Evolutionary conservation across 2,113 vertebrate species (phyloP), one percentile per base, ranked within the genome.

Genomic region (Cisticola juncidis): DNA sequence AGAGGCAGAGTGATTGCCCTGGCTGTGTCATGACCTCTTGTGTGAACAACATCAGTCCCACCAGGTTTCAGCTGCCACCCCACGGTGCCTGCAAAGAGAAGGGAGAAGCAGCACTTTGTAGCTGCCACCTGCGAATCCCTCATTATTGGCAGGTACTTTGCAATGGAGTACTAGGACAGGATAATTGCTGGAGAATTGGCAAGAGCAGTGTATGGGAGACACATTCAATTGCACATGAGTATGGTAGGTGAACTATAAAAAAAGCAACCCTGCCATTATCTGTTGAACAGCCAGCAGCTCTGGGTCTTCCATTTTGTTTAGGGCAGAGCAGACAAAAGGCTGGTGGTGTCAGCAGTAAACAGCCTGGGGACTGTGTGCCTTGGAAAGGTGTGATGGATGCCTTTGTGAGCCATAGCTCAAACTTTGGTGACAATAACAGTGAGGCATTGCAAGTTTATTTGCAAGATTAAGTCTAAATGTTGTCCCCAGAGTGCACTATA

Each of bases 141-240:
- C 92, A 45, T 94, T 97, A 90, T 97, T 98, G 98, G 98, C 97
- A 98, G 97, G 97, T 97, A 96, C 92, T 82, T 85, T 91, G 84
- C 97, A 77, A 50, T 58, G 95, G 94, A 96, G 65, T 69, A 73
- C 94, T 94, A 65, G 96, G 96, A 97, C 92, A 86, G 95, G 92
- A 97, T 97, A 98, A 98, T 98, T 98, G 97, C 97, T 96, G 90
- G 94, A 98, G 96, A 98, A 89, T 97, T 98, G 98, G 98, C 98
- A 98, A 97, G 96, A 96, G 57, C 53, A 82, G 74, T 44, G 51
- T 94, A 77, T 65, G 81, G 95, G 95, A 97, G 94, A 97, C 57
- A 82, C 95, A 88, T 97, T 97, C 97, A 92, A 97, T 95, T 96
- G 95, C 97, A 97, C 95, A 92, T 21, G 79, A 95, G 91, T 97